Evolutionary conservation across 2,797 vertebrate species (phyloP).

Genomic region (Tokudaia tokunoshimensis): DNA sequence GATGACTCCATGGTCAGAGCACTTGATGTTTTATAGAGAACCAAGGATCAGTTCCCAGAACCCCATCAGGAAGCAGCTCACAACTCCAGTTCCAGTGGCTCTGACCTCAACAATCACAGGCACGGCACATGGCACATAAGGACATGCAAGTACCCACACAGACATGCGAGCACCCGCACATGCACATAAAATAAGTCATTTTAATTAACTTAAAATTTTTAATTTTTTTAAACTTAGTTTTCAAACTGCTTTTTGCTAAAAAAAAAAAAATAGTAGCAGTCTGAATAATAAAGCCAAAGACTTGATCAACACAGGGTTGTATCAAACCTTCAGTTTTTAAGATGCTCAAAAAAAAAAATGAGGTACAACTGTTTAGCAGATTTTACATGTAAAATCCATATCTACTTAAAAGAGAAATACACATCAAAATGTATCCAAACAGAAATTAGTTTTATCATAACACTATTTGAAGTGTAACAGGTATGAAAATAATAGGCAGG

Average conservation of each 20-base stretch:
- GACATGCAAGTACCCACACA: neutral
- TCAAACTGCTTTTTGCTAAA: neutral
- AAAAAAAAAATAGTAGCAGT: neutral
- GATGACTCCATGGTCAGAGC: neutral
- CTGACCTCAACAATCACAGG: neutral
- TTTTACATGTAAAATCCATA: slow-evolving; percentile 1
- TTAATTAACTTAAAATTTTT: neutral
- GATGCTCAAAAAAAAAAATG: neutral
- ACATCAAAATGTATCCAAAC: slow-evolving; percentile 5
- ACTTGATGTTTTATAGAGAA: neutral
- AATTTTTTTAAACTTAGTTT: neutral
- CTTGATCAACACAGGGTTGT: neutral
- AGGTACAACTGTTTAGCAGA: neutral
- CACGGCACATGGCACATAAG: neutral
- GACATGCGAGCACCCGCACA: neutral
- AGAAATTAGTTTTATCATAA: slow-evolving; percentile 34
- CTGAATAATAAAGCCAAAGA: neutral
- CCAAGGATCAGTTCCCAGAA: neutral
- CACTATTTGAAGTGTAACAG: slow-evolving; percentile 17
- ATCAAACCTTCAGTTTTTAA: neutral
- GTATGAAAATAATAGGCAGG: neutral
- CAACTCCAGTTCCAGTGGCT: neutral
- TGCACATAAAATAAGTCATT: neutral
- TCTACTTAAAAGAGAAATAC: slow-evolving; percentile 25
- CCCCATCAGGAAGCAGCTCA: neutral